Percentiles rank a stretch among this genome's conserved stretches.
phyloP scores from a whole-genome alignment of 2,113 vertebrate genomes.

The Ifrita kowaldi region DNA sequence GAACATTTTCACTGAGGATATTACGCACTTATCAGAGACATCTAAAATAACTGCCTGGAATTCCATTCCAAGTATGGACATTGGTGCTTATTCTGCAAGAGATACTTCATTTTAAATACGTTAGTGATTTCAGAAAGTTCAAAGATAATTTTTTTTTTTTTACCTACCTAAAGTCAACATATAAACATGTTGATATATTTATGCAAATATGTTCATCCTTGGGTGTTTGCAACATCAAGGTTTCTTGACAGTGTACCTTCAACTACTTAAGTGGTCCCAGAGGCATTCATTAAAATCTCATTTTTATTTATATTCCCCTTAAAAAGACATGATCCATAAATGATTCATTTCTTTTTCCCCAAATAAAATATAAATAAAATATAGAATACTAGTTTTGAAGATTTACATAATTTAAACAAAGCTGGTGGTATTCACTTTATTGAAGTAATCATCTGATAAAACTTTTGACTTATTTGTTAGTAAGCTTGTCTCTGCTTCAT shows the following conservation, averaged over 20 bases:
- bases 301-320: background rate
- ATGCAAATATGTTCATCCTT: background rate
- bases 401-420: background rate
- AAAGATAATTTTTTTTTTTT: background rate
- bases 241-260: background rate
- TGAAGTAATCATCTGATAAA: background rate
- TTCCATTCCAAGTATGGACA: background rate
- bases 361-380: background rate
- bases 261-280: background rate
- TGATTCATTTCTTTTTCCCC: background rate
- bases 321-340: background rate
- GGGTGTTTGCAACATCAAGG: background rate
- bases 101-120: background rate
- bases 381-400: background rate
- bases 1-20: background rate
- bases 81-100: background rate
- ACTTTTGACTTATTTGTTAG: background rate
- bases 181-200: background rate
- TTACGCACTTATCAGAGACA: background rate
- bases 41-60: background rate
- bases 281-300: background rate
- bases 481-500: conserved; percentile 2
- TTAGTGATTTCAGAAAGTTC: background rate
- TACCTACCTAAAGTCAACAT: background rate
- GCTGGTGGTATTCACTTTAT: background rate